These are phyloP conservation scores for Coptodon rendalli DNA, from an alignment of 2,113 vertebrate species.

Conservation along the genomic window DNA sequence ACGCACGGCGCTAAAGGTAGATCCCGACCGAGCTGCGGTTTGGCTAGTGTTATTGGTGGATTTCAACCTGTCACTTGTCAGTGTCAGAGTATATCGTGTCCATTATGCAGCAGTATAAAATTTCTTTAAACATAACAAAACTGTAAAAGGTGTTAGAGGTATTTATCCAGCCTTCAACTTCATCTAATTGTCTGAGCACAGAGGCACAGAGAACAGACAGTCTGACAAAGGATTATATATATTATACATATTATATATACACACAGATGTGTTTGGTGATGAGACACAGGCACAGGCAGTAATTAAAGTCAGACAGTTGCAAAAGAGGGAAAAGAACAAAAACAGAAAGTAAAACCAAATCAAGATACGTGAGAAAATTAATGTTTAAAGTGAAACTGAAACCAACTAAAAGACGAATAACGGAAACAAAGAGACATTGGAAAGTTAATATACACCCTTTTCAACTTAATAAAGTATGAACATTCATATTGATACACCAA, in stretches of 20 bases:
- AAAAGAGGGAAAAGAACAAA: neutral
- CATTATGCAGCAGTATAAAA: neutral
- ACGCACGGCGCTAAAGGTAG: neutral
- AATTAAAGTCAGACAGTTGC: neutral
- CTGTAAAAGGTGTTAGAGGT: neutral
- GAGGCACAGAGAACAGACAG: neutral
- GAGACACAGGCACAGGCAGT: neutral
- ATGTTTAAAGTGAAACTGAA: neutral
- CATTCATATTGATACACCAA: neutral
- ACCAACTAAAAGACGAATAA: neutral
- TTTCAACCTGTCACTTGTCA: neutral
- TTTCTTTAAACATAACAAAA: neutral
- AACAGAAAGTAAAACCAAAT: neutral
- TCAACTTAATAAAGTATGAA: neutral
- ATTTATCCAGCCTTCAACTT: neutral
- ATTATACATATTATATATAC: neutral
- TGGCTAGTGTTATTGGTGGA: neutral
- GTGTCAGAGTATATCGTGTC: neutral
- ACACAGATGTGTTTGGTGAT: neutral
- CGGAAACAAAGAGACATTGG: neutral
- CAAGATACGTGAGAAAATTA: neutral
- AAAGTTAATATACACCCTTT: neutral
- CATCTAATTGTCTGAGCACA: neutral
- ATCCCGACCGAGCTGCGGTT: neutral
- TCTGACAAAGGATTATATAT: neutral